These are phyloP conservation scores for Melanerpes aurifrons DNA, from an alignment of 2,113 vertebrate genomes.

Conservation along the genomic window DNA sequence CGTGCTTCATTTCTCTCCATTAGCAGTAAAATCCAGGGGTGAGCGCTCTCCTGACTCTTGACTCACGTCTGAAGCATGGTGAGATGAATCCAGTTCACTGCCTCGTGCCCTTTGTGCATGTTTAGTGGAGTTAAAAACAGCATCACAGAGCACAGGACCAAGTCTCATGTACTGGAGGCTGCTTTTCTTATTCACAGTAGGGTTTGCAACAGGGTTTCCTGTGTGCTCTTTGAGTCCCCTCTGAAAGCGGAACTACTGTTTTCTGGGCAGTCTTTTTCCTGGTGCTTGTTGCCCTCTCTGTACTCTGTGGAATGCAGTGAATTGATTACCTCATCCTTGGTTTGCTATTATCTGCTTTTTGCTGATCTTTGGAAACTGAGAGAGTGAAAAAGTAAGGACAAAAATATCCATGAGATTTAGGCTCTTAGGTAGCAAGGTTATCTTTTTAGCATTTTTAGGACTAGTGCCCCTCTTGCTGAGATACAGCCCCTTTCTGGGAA, in stretches of 20 bases:
- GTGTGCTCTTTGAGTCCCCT: background rate
- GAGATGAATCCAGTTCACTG: background rate
- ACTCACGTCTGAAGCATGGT: background rate
- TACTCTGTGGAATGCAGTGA: background rate
- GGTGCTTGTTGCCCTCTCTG: background rate
- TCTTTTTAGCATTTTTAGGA: background rate
- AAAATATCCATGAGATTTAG: background rate
- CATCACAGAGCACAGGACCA: background rate
- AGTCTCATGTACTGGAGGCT: background rate
- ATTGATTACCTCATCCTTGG: background rate
- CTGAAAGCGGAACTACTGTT: slow-evolving; percentile 29
- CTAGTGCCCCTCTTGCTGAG: background rate
- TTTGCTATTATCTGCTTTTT: background rate
- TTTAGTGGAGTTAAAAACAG: background rate
- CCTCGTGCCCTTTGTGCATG: background rate
- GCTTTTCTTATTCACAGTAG: background rate
- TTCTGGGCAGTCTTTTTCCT: background rate
- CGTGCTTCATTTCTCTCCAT: background rate
- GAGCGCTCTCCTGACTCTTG: background rate
- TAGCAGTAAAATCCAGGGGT: background rate
- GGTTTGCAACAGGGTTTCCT: background rate
- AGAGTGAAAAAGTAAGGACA: background rate
- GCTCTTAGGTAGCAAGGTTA: background rate
- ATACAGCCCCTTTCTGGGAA: background rate
- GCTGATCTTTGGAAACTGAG: background rate